Evolutionary conservation across 2,888 invertebrate genomes (phyloP).

Genomic region (Cryptops parisi): DNA sequence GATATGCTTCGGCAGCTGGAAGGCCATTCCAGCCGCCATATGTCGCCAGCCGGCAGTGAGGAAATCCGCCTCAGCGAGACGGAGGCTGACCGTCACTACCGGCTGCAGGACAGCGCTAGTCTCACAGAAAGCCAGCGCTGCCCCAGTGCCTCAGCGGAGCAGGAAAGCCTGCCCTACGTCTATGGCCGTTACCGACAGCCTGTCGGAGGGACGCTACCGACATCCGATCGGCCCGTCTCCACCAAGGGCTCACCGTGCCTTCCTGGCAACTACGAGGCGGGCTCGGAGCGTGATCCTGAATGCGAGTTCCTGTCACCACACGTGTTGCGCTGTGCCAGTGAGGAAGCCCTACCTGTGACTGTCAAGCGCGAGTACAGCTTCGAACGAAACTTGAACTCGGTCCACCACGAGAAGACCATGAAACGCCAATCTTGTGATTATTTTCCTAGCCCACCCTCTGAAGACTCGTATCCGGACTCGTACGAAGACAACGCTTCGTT

Average conservation of each 20-base stretch:
- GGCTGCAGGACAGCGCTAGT: constrained; percentile 36
- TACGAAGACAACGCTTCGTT: constrained; percentile 20
- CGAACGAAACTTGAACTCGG: constrained; percentile 21
- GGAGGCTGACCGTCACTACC: constrained; percentile 73
- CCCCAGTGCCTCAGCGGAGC: constrained; percentile 35
- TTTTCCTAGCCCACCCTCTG: constrained; percentile 23
- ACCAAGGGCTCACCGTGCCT: constrained; percentile 8
- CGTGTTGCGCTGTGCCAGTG: constrained; percentile 23
- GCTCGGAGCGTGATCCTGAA: constrained; percentile 31
- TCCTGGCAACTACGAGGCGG: not conserved
- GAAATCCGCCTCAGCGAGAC: constrained; percentile 75
- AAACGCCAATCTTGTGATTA: constrained; percentile 22
- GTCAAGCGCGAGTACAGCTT: constrained; percentile 21
- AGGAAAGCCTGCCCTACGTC: constrained; percentile 42
- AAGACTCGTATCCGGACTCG: constrained; percentile 22
- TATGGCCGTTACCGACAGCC: constrained; percentile 46
- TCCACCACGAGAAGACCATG: constrained; percentile 21
- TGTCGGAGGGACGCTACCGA: not conserved
- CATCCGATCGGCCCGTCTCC: not conserved
- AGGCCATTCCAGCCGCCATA: constrained; percentile 49
- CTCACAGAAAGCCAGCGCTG: constrained; percentile 11
- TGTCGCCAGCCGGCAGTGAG: constrained; percentile 82
- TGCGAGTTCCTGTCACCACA: constrained; percentile 21
- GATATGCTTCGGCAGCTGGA: constrained; percentile 55
- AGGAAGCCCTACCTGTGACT: constrained; percentile 23